Percentiles rank a stretch among this genome's conserved stretches.
These are phyloP conservation scores for Psilanteris sp. DNA, from an alignment of 1,140 invertebrate species.

Conservation along the genomic window DNA sequence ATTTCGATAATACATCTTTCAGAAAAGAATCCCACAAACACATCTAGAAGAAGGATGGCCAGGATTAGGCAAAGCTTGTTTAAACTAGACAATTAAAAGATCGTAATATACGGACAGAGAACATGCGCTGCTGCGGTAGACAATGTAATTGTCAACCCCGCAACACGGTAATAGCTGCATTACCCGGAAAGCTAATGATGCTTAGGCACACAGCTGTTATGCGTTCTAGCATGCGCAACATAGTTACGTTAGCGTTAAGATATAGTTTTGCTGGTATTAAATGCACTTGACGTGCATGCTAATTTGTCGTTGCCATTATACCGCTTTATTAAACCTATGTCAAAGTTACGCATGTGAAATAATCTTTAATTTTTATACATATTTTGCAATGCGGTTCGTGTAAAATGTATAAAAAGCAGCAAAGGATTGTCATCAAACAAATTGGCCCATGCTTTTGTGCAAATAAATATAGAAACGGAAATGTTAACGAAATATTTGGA, in stretches of 20 bases:
- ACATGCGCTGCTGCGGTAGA: constrained; percentile 49
- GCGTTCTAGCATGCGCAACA: constrained; percentile 39
- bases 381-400: too few species aligned
- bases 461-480: too few species aligned
- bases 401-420: too few species aligned
- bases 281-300: constrained; percentile 48
- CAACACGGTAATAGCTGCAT: constrained; percentile 54
- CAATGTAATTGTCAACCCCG: constrained; percentile 57
- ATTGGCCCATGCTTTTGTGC: too few species aligned
- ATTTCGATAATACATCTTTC: constrained; percentile 8
- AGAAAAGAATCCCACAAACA: background rate
- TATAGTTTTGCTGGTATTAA: constrained; percentile 57
- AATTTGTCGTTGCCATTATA: constrained; percentile 38
- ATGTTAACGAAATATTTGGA: too few species aligned
- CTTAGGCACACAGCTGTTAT: constrained; percentile 55
- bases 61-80: constrained; percentile 47
- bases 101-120: constrained; percentile 55
- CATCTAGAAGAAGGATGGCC: constrained; percentile 37
- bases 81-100: constrained; percentile 54
- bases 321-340: constrained; percentile 34
- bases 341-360: too few species aligned
- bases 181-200: constrained; percentile 58
- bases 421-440: too few species aligned
- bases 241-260: constrained; percentile 44
- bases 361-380: too few species aligned